These are phyloP conservation scores for Aphis gossypii DNA, from an alignment of 1,140 invertebrate species.

Conservation along the genomic window DNA sequence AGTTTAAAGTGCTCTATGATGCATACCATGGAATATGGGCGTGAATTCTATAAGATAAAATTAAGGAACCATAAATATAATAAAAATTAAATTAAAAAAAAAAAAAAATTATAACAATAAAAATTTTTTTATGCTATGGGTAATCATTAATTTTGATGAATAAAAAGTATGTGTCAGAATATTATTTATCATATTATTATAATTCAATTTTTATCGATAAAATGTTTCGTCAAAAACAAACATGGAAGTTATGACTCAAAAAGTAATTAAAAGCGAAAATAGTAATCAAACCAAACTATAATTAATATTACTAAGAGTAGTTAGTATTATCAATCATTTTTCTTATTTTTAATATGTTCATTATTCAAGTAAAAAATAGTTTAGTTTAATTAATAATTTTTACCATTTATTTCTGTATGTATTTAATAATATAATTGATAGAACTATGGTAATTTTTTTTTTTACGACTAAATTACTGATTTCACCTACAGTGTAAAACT, in stretches of 20 bases:
- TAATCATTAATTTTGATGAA: not conserved
- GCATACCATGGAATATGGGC: not conserved
- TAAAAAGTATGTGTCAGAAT: not conserved
- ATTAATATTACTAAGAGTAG: not conserved
- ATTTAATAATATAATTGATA: not conserved
- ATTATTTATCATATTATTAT: not conserved
- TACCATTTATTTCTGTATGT: not conserved
- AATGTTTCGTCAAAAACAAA: not conserved
- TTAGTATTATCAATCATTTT: not conserved
- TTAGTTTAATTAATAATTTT: not conserved
- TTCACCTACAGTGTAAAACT: not conserved
- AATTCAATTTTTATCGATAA: not conserved
- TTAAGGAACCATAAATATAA: not conserved
- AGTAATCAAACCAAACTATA: not conserved
- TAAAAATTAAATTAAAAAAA: not conserved
- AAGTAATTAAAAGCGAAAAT: not conserved
- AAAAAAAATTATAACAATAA: not conserved
- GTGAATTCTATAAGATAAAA: not conserved
- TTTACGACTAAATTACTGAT: not conserved
- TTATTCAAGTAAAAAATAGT: not conserved
- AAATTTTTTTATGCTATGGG: not conserved
- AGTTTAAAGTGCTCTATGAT: not conserved
- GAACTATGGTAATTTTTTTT: not conserved
- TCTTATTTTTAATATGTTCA: not conserved
- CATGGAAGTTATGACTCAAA: not conserved